A percentile compares a stretch with the other conserved stretches of the same genome.
These are phyloP conservation scores for Puntigrus tetrazona DNA, from an alignment of 2,113 vertebrate genomes.

Conservation along the genomic window DNA sequence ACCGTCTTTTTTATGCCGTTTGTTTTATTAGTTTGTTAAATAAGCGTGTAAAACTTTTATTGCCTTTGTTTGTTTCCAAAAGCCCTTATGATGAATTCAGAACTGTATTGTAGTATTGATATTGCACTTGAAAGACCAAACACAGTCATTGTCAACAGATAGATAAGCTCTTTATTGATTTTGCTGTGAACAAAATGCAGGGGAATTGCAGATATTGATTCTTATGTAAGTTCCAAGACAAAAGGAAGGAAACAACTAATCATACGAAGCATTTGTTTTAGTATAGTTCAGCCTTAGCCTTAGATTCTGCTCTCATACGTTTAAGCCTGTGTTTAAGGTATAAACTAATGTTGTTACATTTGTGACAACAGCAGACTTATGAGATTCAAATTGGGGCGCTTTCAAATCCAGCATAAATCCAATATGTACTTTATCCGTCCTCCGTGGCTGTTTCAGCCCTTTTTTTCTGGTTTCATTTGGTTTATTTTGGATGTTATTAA, in stretches of 20 bases:
- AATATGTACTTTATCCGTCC: too few species aligned
- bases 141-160: neutral
- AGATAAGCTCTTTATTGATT: neutral
- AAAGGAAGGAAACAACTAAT: neutral
- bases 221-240: neutral
- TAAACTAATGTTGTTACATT: too few species aligned
- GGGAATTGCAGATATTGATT: neutral
- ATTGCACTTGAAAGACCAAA: neutral
- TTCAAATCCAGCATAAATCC: too few species aligned
- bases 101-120: neutral
- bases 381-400: too few species aligned
- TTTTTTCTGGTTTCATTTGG: too few species aligned
- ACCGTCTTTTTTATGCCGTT: too few species aligned
- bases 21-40: too few species aligned
- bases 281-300: neutral
- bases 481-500: too few species aligned
- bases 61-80: neutral
- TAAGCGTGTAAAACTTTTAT: neutral
- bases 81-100: neutral
- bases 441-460: too few species aligned
- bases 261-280: neutral
- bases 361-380: too few species aligned
- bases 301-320: too few species aligned
- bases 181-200: neutral
- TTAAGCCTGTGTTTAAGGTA: too few species aligned